A percentile compares a stretch with the other conserved stretches of the same genome.
Evolutionary conservation across 2,797 vertebrate genomes (phyloP).

Genomic region (Remorina albescens): DNA sequence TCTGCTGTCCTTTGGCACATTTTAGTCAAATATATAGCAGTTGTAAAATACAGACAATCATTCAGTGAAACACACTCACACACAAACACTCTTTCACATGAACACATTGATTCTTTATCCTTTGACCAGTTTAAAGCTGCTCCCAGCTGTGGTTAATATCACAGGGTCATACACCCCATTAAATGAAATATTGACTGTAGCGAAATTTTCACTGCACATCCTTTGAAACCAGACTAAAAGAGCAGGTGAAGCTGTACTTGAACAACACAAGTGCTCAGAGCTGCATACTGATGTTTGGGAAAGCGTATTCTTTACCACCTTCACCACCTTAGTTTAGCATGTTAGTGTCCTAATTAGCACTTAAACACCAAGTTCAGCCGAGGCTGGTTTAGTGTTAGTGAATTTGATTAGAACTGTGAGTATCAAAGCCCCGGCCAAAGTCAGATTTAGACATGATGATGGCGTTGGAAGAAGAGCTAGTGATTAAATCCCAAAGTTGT

Average conservation of each 20-base stretch:
- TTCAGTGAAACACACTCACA: neutral
- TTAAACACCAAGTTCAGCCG: no score
- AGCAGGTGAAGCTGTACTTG: neutral
- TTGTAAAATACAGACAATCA: neutral
- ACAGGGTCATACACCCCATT: neutral
- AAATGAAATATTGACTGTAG: neutral
- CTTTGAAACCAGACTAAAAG: no score
- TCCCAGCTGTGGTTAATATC: neutral
- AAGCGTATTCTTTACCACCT: no score
- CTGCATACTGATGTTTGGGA: no score
- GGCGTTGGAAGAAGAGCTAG: no score
- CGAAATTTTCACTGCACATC: neutral
- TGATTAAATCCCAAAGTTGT: no score
- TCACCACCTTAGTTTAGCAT: no score
- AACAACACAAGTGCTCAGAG: neutral
- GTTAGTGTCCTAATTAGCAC: no score
- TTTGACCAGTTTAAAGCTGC: neutral
- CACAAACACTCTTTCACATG: neutral
- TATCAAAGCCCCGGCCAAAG: no score
- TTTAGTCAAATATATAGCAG: neutral
- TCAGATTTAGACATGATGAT: no score
- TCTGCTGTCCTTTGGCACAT: neutral
- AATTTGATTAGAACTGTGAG: no score
- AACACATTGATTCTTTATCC: neutral
- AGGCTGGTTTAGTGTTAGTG: no score